Conservation (phyloP, 2,797 vertebrate species). For the Aulostomus chinensis region DNA sequence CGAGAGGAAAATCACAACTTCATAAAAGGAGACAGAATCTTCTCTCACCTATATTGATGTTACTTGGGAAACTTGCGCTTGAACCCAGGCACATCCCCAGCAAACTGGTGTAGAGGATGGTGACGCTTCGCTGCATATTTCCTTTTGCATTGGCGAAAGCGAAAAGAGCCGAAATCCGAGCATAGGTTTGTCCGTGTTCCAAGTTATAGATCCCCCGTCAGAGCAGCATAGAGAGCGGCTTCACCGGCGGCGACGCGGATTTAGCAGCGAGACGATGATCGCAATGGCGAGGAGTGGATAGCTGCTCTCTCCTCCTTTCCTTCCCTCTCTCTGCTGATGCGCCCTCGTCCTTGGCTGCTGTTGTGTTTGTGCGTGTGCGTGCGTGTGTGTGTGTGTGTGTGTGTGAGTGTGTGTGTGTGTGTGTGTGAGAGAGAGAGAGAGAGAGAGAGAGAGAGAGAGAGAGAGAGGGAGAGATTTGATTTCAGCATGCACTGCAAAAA, state of each 20-base stretch:
- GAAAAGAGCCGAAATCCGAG: constrained; percentile 88
- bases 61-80: constrained; percentile 99
- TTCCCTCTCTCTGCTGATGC: constrained; percentile 56
- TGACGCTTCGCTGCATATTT: constrained; percentile 99
- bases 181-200: constrained; percentile 84
- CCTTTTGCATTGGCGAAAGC: constrained; percentile 98
- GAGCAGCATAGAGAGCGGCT: constrained; percentile 73
- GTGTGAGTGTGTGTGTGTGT: too few species aligned
- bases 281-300: constrained; percentile 78
- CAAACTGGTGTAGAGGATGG: constrained; percentile 97
- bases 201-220: constrained; percentile 73
- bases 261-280: constrained; percentile 51
- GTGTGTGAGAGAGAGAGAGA: too few species aligned
- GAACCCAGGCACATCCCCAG: constrained; percentile 97
- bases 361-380: too few species aligned
- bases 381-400: too few species aligned
- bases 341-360: constrained; percentile 70
- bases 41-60: constrained; percentile 98
- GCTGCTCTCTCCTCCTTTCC: constrained; percentile 54
- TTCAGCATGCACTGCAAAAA: constrained; percentile 63
- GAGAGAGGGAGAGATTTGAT: constrained; percentile 61
- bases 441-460: too few species aligned
- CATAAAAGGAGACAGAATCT: background rate
- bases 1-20: constrained; percentile 19
- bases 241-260: constrained; percentile 49